Evolutionary conservation across 2,888 invertebrate genomes (phyloP), one percentile per base, ranked within the genome.

Genomic region (Hoplodrina blanda): DNA sequence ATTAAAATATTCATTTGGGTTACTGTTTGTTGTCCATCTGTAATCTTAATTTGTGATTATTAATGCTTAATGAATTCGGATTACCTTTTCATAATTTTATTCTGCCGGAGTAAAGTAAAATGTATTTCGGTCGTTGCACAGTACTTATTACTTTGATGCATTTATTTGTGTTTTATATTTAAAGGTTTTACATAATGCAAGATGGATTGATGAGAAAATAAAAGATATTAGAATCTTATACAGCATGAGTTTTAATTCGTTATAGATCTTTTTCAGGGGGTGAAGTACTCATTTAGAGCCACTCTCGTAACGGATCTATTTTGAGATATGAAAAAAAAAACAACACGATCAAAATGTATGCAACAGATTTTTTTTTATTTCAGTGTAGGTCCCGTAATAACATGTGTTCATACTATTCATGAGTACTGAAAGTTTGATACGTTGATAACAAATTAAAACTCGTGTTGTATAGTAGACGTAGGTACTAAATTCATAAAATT

Each of bases 31-130:
- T 63, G 73, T 65, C 19, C 11, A 46, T 63, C 13, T n/a, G 62
- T 61, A 61, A 56, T 52, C 56, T 68, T 72, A 77, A 81, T 67
- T 61, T 66, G 30, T 25, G 50, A 60, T 63, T 76, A 80, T 80
- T 64, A 20, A 62, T 57, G 52, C 7, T 63, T 80, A 67, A 80
- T 64, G 56, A 61, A 76, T 64, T 71, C 4, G 0, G 25, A 62
- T 76, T 61, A n/a, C 11, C 13, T 25, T 63, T 49, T 41, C 4
- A 41, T 20, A 25, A 25, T n/a, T 10, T 25, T 41, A 41, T 54
- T 10, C 2, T 37, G 52, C 10, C 46, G 46, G 2, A 25, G 57
- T 17, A 33, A 25, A 19, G 20, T 61, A 11, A 7, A 49, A 25
- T 53, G 7, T 19, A 59, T 53, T 49, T 6, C 8, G 30, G 6